Percentiles rank a stretch among this genome's conserved stretches.
Evolutionary conservation across 2,113 vertebrate genomes (phyloP).

Genomic region (Nestor notabilis): DNA sequence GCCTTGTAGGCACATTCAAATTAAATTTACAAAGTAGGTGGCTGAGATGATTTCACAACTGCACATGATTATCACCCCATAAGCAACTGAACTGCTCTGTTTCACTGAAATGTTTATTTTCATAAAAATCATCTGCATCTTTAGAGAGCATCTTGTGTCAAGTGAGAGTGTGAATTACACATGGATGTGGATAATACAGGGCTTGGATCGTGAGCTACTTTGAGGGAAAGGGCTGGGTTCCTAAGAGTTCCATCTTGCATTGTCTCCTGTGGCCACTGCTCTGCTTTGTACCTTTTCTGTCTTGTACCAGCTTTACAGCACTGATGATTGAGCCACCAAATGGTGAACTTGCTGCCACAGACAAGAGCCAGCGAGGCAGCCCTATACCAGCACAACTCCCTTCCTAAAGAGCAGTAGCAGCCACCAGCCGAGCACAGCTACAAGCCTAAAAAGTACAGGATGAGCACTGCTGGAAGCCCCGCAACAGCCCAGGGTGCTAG

Average conservation of each 20-base stretch:
- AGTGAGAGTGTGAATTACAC: background rate
- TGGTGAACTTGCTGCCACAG: fast-evolving
- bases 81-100: background rate
- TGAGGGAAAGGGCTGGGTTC: background rate
- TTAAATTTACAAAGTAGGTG: background rate
- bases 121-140: background rate
- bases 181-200: background rate
- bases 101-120: background rate
- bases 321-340: fast-evolving
- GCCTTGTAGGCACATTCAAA: background rate
- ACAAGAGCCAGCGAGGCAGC: background rate
- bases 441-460: fast-evolving
- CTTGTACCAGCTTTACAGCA: background rate
- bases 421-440: background rate
- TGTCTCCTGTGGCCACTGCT: fast-evolving
- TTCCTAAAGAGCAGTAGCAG: background rate
- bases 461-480: background rate
- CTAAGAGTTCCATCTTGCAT: background rate
- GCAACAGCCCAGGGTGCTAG: background rate
- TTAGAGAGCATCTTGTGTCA: background rate
- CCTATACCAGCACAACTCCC: background rate
- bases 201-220: fast-evolving
- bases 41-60: background rate
- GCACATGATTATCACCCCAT: background rate
- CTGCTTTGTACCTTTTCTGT: background rate